Evolutionary conservation across 1,140 invertebrate species (phyloP).

Genomic region (Diachasma alloeum): DNA sequence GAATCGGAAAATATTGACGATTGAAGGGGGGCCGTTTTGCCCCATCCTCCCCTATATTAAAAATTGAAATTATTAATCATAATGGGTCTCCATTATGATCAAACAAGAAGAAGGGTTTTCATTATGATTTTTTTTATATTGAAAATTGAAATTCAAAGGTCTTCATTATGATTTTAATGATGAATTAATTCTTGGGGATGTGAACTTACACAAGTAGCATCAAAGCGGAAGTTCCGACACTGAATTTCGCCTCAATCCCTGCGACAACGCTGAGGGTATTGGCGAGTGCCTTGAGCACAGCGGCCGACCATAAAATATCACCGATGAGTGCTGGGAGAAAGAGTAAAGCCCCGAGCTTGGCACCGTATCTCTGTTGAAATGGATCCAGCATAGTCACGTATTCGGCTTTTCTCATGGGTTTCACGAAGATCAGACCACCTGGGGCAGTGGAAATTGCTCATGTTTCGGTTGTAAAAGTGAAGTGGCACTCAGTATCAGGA

Average conservation of each 20-base stretch:
- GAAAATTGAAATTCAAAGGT: too few species aligned
- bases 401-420: conserved; percentile 80
- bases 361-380: conserved; percentile 80
- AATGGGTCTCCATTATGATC: too few species aligned
- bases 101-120: too few species aligned
- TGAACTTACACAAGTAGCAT: conserved; percentile 54
- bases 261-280: conserved; percentile 58
- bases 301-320: conserved; percentile 81
- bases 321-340: conserved; percentile 82
- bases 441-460: conserved; percentile 14
- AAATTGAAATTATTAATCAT: too few species aligned
- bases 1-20: too few species aligned
- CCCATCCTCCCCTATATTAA: too few species aligned
- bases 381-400: conserved; percentile 90
- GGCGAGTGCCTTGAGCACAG: conserved; percentile 82
- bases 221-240: conserved; percentile 54
- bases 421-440: conserved; percentile 83
- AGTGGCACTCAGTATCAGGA: not conserved
- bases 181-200: not conserved
- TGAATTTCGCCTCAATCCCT: conserved; percentile 54
- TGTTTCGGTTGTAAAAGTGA: not conserved
- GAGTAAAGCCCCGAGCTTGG: conserved; percentile 79
- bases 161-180: too few species aligned
- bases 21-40: too few species aligned
- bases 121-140: too few species aligned